Evolutionary conservation across 2,797 vertebrate genomes (phyloP).

Genomic region (Mastacembelus armatus): DNA sequence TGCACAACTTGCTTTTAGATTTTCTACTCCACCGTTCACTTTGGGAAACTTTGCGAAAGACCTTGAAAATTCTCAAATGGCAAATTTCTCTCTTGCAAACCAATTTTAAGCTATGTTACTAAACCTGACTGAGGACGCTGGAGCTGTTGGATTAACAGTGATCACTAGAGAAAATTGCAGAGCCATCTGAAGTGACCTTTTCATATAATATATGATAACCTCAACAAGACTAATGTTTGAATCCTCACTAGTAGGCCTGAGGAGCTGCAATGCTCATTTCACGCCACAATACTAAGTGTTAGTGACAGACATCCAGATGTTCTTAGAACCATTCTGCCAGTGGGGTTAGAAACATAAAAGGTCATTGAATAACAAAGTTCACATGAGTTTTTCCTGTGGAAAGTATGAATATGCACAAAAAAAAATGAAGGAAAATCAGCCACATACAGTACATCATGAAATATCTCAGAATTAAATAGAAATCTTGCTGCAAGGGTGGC

Average conservation of each 20-base stretch:
- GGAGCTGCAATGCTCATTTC: not conserved
- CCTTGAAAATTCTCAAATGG: slow-evolving; percentile 63
- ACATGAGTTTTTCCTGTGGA: slow-evolving; percentile 14
- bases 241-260: not conserved
- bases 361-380: slow-evolving; percentile 40
- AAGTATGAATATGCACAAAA: slow-evolving; percentile 38
- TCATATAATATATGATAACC: slow-evolving; percentile 24
- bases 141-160: not conserved
- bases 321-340: slow-evolving; percentile 1
- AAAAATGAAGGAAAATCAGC: slow-evolving; percentile 13
- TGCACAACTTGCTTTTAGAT: slow-evolving; percentile 68
- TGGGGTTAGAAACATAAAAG: slow-evolving; percentile 47
- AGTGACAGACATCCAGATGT: slow-evolving; percentile 22
- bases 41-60: slow-evolving; percentile 60
- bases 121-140: slow-evolving; percentile 12
- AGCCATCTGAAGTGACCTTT: slow-evolving; percentile 29
- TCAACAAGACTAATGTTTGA: slow-evolving; percentile 19
- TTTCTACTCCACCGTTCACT: slow-evolving; percentile 50
- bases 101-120: slow-evolving; percentile 25
- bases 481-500: not conserved
- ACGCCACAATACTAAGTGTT: not conserved
- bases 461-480: not conserved
- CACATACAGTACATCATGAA: not conserved
- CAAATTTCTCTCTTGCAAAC: slow-evolving; percentile 39
- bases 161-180: slow-evolving; percentile 14